phyloP scores from a whole-genome alignment of 53 echinoderm and acorn worm species.

The Zoroaster sp. region DNA sequence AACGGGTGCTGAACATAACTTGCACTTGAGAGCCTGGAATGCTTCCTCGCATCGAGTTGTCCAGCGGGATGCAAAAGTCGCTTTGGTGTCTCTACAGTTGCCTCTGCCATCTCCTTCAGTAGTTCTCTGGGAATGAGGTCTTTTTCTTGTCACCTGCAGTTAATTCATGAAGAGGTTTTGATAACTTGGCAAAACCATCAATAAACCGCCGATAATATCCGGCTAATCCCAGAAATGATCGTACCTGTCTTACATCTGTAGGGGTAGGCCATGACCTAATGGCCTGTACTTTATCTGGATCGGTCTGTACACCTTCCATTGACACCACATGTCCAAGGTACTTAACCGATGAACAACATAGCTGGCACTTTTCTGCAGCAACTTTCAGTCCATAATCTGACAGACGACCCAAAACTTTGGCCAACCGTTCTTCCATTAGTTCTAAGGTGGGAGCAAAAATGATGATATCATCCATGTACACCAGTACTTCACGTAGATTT shows the following conservation, averaged over 20 bases:
- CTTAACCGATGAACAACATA: constrained; percentile 53
- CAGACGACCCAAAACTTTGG: constrained; percentile 34
- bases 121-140: background rate
- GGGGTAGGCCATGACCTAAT: constrained; percentile 52
- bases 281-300: constrained; percentile 45
- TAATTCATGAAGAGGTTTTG: constrained; percentile 29
- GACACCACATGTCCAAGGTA: constrained; percentile 56
- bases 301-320: constrained; percentile 42
- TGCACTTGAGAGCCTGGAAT: constrained; percentile 31
- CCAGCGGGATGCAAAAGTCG: constrained; percentile 36
- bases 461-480: constrained; percentile 72
- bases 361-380: constrained; percentile 57
- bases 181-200: constrained; percentile 12
- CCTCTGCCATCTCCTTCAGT: too few species aligned
- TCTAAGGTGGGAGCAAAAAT: constrained; percentile 39
- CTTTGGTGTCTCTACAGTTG: background rate
- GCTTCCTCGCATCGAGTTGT: constrained; percentile 49
- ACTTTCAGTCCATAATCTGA: constrained; percentile 52
- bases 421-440: constrained; percentile 35
- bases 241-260: background rate
- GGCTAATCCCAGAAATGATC: constrained; percentile 47
- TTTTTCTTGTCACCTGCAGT: background rate
- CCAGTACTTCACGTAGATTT: constrained; percentile 44
- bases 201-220: constrained; percentile 58
- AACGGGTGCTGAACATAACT: constrained; percentile 50